These are phyloP conservation scores for Criorhina ranunculi DNA, from an alignment of 2,888 invertebrate genomes.

Conservation along the genomic window DNA sequence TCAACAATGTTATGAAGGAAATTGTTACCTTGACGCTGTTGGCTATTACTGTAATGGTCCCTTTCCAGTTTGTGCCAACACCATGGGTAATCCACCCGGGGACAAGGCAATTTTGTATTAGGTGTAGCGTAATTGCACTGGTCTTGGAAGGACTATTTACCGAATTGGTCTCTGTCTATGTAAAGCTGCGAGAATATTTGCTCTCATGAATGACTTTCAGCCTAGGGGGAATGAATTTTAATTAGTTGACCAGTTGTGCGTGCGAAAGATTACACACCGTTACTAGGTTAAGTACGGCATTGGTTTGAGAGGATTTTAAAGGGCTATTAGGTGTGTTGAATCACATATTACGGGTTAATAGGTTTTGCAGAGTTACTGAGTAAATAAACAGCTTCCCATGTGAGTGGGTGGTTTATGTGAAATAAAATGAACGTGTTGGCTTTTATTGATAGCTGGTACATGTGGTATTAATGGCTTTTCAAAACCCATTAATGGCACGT, in stretches of 20 bases:
- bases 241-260: slow-evolving; percentile 17
- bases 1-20: slow-evolving; percentile 1
- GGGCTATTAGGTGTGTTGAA: background rate
- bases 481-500: too few relatives aligned
- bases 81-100: background rate
- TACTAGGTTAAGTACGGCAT: background rate
- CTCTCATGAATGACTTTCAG: background rate
- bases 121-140: slow-evolving; percentile 6
- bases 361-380: background rate
- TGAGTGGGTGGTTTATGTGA: background rate
- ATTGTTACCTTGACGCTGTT: background rate
- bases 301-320: background rate
- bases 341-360: background rate
- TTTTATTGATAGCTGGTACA: background rate
- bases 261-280: background rate
- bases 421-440: background rate
- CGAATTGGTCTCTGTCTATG: background rate
- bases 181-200: background rate
- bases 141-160: background rate
- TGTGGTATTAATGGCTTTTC: background rate
- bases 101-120: slow-evolving; percentile 4
- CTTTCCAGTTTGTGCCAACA: background rate
- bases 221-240: slow-evolving; percentile 16
- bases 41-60: slow-evolving; percentile 4
- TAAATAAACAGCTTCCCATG: background rate